Evolutionary conservation across 2,888 invertebrate genomes (phyloP).

Genomic region (Coenonympha arcania): DNA sequence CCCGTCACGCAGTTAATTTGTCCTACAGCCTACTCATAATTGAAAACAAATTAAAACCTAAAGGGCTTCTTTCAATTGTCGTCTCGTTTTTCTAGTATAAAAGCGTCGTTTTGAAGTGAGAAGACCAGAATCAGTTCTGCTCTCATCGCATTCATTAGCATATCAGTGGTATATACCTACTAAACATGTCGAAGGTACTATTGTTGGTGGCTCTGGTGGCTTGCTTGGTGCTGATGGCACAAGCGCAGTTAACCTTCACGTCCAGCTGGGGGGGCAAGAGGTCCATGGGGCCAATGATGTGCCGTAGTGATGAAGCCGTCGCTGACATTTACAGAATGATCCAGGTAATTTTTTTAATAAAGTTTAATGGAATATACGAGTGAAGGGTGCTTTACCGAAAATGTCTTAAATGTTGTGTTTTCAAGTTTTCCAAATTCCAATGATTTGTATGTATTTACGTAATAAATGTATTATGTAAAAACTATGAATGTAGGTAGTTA

Average conservation of each 20-base stretch:
- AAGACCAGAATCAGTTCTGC: slow-evolving; percentile 14
- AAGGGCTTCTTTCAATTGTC: slow-evolving; percentile 38
- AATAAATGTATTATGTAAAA: no score
- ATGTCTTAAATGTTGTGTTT: no score
- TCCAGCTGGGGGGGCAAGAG: slow-evolving; percentile 72
- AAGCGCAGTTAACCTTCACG: slow-evolving; percentile 73
- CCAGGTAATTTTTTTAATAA: slow-evolving; percentile 39
- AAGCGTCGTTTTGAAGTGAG: slow-evolving; percentile 24
- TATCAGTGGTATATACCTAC: background rate
- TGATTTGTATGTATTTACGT: no score
- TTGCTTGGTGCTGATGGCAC: slow-evolving; percentile 41
- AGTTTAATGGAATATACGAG: no score
- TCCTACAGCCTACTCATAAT: slow-evolving; percentile 22
- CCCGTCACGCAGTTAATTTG: slow-evolving; percentile 15
- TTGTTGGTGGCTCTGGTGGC: slow-evolving; percentile 43
- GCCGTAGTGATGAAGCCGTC: slow-evolving; percentile 54
- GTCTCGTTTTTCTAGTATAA: slow-evolving; percentile 37
- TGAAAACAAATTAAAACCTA: slow-evolving; percentile 30
- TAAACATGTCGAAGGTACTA: slow-evolving; percentile 43
- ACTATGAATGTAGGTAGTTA: no score
- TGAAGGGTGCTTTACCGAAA: no score
- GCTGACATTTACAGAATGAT: slow-evolving; percentile 54
- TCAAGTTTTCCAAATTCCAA: no score
- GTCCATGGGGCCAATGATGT: slow-evolving; percentile 42
- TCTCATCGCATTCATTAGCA: slow-evolving; percentile 1